Conservation (phyloP, 2,113 vertebrate species). For the Meleagris gallopavo region DNA sequence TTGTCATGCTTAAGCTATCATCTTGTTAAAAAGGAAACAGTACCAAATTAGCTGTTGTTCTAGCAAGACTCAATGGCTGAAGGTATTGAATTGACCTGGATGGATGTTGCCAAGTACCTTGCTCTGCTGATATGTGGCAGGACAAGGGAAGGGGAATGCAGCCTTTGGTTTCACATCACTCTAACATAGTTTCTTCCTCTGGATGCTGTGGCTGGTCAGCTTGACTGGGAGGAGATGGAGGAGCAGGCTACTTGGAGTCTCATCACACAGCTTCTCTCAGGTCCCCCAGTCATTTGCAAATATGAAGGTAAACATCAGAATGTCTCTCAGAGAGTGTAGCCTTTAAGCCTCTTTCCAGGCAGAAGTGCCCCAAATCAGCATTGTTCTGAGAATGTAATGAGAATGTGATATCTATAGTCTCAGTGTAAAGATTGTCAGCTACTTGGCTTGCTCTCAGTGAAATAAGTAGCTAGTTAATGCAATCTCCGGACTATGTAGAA, state of each 20-base stretch:
- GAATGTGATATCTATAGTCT: not conserved
- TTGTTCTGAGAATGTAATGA: not conserved
- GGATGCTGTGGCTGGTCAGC: not conserved
- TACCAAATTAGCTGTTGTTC: not conserved
- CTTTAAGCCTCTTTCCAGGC: not conserved
- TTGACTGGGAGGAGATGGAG: not conserved
- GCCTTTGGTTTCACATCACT: not conserved
- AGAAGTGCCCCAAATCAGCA: not conserved
- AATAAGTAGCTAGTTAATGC: not conserved
- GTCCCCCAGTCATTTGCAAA: not conserved
- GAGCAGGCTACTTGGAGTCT: not conserved
- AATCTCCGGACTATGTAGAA: not conserved
- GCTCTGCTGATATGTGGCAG: not conserved
- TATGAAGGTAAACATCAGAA: not conserved
- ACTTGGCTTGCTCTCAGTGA: not conserved
- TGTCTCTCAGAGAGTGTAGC: not conserved
- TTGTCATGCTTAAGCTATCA: not conserved
- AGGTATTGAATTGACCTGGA: not conserved
- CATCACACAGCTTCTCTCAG: not conserved
- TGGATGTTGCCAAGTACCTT: not conserved
- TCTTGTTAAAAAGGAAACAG: not conserved
- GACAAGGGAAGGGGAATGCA: not conserved
- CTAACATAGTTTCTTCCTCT: not conserved
- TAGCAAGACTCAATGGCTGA: not conserved
- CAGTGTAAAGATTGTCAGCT: not conserved